Conservation (phyloP, 2,113 vertebrate species). For the Axis porcinus region DNA sequence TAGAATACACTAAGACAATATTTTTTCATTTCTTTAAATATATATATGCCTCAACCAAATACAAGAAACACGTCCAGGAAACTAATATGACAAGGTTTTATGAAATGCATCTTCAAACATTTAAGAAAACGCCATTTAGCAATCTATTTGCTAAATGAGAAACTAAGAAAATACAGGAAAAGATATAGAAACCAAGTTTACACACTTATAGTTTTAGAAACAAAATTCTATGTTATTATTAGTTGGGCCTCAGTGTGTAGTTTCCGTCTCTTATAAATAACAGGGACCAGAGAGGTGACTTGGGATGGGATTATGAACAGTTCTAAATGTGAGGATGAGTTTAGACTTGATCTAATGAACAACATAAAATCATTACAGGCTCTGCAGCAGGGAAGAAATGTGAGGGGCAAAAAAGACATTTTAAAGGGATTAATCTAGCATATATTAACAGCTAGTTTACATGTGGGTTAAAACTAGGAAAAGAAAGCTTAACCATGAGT, state of each 20-base stretch:
- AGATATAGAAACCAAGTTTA: neutral
- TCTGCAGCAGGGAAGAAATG: neutral
- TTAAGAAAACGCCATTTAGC: neutral
- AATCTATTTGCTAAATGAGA: neutral
- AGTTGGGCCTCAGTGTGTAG: neutral
- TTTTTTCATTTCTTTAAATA: conserved; percentile 15
- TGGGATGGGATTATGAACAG: neutral
- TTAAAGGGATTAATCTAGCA: neutral
- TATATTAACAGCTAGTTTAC: neutral
- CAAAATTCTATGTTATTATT: neutral
- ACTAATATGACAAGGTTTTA: neutral
- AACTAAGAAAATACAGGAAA: neutral
- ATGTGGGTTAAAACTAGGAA: neutral
- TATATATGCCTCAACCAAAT: neutral
- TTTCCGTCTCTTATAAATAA: neutral
- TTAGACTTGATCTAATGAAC: neutral
- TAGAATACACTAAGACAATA: neutral
- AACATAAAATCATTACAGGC: neutral
- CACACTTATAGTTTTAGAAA: neutral
- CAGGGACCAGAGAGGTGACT: neutral
- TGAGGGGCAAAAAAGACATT: no score
- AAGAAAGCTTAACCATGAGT: neutral
- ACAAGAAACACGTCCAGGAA: neutral
- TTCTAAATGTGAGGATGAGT: neutral
- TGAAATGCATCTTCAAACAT: neutral